Evolutionary conservation across 2,797 vertebrate species (phyloP), one percentile per base, ranked within the genome.

Genomic region (Hyperoplus immaculatus): DNA sequence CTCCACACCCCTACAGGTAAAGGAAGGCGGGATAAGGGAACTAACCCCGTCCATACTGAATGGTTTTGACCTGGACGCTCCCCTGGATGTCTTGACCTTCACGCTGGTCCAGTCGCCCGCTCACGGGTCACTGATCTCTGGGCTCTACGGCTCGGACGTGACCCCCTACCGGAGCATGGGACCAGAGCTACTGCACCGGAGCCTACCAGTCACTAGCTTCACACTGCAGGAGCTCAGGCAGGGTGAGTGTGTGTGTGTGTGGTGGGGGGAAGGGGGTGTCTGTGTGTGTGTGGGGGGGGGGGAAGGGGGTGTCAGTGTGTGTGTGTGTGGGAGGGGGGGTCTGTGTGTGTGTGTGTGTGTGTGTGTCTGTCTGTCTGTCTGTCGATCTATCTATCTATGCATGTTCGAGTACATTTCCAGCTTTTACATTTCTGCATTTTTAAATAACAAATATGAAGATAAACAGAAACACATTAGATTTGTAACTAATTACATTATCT

Each of bases 111-210:
- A 7, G 10, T 82, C 84, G 1, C 93, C 91, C 4, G 29, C 47
- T 59, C 87, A 90, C 14, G 93, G 95, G n/a, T n/a, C 72, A 18
- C 87, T 93, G 39, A 68, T 93, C 81, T 89, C 84, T n/a, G 93
- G 88, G 36, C 50, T 91, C 87, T 80, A 88, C 36, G 88, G 87
- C 14, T 6, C 79, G 45, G 80, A 89, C 1, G 73, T 13, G 14
- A 80, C 51, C 3, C 78, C 70, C 38, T 89, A 85, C 18, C 82
- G 75, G 72, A 65, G 84, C 71, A 87, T 87, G 86, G 93, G 81
- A 57, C 64, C 82, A 0, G 85, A 91, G 0, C 67, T 85, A 8
- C 86, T 94, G 47, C 87, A 56, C 47, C 82, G 78, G 75, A 89
- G 79, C 54, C 77, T 82, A 6, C 47, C 64, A 1, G 29, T 94